Percentiles rank a stretch among this genome's conserved stretches.
Evolutionary conservation across 2,113 vertebrate genomes (phyloP).

Genomic region (Echinops telfairi): DNA sequence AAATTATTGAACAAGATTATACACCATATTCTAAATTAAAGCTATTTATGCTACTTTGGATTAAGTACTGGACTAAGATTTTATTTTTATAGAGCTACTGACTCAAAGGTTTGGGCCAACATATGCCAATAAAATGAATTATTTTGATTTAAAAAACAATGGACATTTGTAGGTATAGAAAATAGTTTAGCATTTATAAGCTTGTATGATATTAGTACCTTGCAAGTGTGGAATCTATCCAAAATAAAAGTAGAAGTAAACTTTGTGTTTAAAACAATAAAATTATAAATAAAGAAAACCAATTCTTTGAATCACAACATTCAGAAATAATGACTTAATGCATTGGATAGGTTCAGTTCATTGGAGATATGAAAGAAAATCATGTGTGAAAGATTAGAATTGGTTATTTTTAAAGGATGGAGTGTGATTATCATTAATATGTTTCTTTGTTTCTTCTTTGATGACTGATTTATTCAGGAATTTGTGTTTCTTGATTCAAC

Average conservation of each 20-base stretch:
- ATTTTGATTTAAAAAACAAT: not conserved
- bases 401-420: not conserved
- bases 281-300: not conserved
- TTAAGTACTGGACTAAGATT: not conserved
- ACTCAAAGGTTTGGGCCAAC: not conserved
- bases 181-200: not conserved
- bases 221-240: not conserved
- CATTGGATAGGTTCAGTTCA: not conserved
- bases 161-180: not conserved
- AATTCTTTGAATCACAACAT: not conserved
- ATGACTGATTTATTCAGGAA: not conserved
- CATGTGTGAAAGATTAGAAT: not conserved
- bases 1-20: not conserved
- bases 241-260: not conserved
- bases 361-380: not conserved
- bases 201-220: not conserved
- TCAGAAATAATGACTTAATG: not conserved
- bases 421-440: not conserved
- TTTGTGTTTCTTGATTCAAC: slow-evolving; percentile 14
- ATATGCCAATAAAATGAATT: not conserved
- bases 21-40: not conserved
- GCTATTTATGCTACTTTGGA: not conserved
- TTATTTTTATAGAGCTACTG: not conserved
- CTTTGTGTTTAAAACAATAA: not conserved
- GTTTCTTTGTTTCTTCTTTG: not conserved